A percentile compares a stretch with the other conserved stretches of the same genome.
Conservation (phyloP, 2,113 vertebrate genomes). For the Erpornis zantholeuca region DNA sequence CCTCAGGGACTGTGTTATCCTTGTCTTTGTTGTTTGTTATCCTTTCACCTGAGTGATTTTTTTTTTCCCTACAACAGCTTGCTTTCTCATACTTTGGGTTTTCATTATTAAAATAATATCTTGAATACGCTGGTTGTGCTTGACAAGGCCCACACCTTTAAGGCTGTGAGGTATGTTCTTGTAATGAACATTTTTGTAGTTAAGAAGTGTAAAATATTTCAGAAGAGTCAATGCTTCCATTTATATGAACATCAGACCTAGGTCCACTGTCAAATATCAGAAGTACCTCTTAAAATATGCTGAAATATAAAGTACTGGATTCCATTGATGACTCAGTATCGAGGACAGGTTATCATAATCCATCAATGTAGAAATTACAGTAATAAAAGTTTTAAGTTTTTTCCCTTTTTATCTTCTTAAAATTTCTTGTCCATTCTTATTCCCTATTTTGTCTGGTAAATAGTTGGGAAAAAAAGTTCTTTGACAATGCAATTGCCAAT, state of each 20-base stretch:
- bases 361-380: not conserved
- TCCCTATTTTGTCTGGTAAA: not conserved
- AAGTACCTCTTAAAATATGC: conserved; percentile 12
- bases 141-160: conserved; percentile 43
- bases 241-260: not conserved
- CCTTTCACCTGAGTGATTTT: conserved; percentile 63
- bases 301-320: not conserved
- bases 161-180: conserved; percentile 19
- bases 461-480: not conserved
- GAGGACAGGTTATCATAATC: not conserved
- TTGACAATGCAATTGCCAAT: not conserved
- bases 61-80: conserved; percentile 23
- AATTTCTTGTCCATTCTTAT: not conserved
- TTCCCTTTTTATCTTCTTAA: not conserved
- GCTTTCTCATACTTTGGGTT: conserved; percentile 61
- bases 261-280: not conserved
- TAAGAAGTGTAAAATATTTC: conserved; percentile 22
- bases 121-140: conserved; percentile 60
- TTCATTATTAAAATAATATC: conserved; percentile 69
- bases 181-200: conserved; percentile 2
- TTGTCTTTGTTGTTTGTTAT: conserved; percentile 63
- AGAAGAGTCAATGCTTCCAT: conserved; percentile 22
- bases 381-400: not conserved
- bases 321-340: not conserved
- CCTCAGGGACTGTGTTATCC: conserved; percentile 51